Evolutionary conservation across 2,797 vertebrate genomes (phyloP).

Genomic region (Diglossa cyanea): DNA sequence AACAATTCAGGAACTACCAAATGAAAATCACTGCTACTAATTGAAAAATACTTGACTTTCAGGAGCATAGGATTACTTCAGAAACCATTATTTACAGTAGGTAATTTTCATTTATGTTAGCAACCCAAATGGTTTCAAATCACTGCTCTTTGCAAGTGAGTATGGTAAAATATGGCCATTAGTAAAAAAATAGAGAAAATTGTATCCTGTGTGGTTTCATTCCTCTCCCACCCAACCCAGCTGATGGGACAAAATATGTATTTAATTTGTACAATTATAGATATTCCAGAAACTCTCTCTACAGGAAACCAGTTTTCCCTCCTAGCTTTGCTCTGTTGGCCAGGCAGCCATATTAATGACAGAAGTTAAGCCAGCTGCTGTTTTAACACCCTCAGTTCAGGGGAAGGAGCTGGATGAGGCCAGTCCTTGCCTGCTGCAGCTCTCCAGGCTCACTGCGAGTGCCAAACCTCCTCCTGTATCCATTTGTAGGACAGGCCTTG

Average conservation of each 20-base stretch:
- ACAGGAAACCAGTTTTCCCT: neutral
- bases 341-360: neutral
- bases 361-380: neutral
- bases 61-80: neutral
- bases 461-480: neutral
- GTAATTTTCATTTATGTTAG: conserved; percentile 9
- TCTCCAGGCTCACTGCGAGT: neutral
- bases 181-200: neutral
- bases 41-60: neutral
- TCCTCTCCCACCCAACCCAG: neutral
- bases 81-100: neutral
- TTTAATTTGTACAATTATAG: neutral
- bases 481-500: neutral
- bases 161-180: neutral
- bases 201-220: conserved; percentile 24
- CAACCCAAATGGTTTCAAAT: neutral
- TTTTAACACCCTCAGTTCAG: neutral
- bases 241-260: neutral
- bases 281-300: neutral
- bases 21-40: neutral
- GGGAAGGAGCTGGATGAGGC: neutral
- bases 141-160: neutral
- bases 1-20: neutral
- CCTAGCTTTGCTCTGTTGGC: neutral
- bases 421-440: neutral